A percentile compares a stretch with the other conserved stretches of the same genome.
Evolutionary conservation across 64 coral and sea anemone species (phyloP).

Genomic region (Astreopora myriophthalma): DNA sequence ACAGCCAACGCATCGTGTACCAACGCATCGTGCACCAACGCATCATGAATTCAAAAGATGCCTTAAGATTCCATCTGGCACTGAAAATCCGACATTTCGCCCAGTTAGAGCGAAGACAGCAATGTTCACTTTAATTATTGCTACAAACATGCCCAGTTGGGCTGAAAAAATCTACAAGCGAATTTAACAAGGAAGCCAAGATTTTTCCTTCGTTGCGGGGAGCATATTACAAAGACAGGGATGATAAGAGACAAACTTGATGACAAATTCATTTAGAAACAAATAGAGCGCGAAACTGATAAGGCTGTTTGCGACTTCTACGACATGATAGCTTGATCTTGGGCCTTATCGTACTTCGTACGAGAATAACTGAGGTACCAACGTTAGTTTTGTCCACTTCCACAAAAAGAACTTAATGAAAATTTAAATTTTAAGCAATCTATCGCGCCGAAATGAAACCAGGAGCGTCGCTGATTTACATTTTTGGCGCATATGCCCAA

Average conservation of each 20-base stretch:
- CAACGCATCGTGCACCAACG: too few relatives aligned
- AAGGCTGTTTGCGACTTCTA: not conserved
- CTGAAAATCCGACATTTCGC: not conserved
- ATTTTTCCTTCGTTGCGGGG: not conserved
- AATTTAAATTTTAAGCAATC: not conserved
- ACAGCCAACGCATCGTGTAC: too few relatives aligned
- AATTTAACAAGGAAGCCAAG: not conserved
- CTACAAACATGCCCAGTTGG: not conserved
- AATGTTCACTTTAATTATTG: not conserved
- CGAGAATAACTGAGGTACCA: not conserved
- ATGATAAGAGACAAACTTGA: not conserved
- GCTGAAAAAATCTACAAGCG: not conserved
- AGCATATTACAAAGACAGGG: not conserved
- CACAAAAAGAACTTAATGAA: not conserved
- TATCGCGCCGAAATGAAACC: not conserved
- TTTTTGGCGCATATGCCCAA: conserved; percentile 29
- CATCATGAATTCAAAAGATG: too few relatives aligned
- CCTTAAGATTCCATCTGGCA: not conserved
- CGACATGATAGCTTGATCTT: not conserved
- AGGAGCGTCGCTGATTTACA: conserved; percentile 22
- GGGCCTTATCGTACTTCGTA: not conserved
- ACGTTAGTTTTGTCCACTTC: not conserved
- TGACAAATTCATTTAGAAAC: not conserved
- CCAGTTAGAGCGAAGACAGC: not conserved
- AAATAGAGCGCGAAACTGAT: not conserved